phyloP scores from a whole-genome alignment of 92 coral and sea anemone species.

The Umimayanthus kanabou region DNA sequence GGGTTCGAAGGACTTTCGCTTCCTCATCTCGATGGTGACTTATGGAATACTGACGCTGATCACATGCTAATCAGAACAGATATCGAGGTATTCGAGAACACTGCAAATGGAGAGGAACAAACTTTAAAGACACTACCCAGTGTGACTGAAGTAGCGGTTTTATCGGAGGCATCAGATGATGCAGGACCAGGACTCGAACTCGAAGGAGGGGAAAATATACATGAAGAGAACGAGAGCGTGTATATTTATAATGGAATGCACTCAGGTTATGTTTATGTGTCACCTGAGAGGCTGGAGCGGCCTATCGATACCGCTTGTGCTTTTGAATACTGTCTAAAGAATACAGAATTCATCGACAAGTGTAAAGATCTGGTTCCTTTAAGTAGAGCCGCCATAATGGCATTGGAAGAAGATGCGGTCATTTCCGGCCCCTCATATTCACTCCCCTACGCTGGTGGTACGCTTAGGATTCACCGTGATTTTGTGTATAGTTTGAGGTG shows the following conservation, averaged over 20 bases:
- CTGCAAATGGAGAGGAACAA: background rate
- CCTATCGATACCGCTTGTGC: conserved; percentile 19
- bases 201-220: no score
- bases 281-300: conserved; percentile 21
- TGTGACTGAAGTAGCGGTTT: conserved; percentile 6
- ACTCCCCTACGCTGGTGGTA: conserved; percentile 43
- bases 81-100: conserved; percentile 46
- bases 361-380: conserved; percentile 55
- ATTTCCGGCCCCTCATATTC: conserved; percentile 72
- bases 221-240: conserved; percentile 20
- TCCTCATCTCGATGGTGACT: conserved; percentile 57
- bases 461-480: conserved; percentile 58
- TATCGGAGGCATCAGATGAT: background rate
- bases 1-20: conserved; percentile 74
- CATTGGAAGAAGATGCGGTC: conserved; percentile 17
- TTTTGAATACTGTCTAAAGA: conserved; percentile 52
- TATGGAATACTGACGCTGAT: conserved; percentile 85
- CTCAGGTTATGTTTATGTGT: conserved; percentile 61
- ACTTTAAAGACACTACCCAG: background rate
- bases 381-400: conserved; percentile 26
- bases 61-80: conserved; percentile 78
- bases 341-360: conserved; percentile 54
- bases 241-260: conserved; percentile 60
- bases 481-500: conserved; percentile 80
- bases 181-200: no score